A percentile compares a stretch with the other conserved stretches of the same genome.
Conservation (phyloP, 2,888 invertebrate species). For the Phaedon cochleariae region DNA sequence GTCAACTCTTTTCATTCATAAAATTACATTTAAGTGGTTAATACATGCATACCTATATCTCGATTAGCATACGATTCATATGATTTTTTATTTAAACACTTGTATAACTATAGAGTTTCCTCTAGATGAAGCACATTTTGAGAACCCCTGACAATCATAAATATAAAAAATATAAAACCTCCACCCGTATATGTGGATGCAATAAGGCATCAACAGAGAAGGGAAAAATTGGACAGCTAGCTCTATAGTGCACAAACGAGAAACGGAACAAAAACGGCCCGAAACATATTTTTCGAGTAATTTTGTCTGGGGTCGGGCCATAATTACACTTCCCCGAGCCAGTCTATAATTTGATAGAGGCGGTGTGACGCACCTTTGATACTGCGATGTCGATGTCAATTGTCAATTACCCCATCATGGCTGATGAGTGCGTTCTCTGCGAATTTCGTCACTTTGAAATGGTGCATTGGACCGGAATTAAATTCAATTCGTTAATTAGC, state of each 20-base stretch:
- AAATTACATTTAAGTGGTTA: too few species aligned
- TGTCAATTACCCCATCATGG: conserved; percentile 54
- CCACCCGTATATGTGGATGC: not conserved
- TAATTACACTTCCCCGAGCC: conserved; percentile 61
- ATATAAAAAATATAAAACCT: not conserved
- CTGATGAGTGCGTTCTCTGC: conserved; percentile 27
- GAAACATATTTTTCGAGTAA: conserved; percentile 59
- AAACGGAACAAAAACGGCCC: conserved; percentile 32
- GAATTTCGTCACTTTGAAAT: conserved; percentile 46
- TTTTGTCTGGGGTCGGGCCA: conserved; percentile 58
- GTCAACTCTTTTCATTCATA: too few species aligned
- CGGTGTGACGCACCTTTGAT: conserved; percentile 59
- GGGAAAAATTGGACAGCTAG: conserved; percentile 7
- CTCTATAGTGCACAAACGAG: not conserved
- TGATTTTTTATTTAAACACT: too few species aligned
- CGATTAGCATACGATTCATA: too few species aligned
- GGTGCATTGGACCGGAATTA: conserved; percentile 42
- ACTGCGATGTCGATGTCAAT: conserved; percentile 55
- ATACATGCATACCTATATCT: too few species aligned
- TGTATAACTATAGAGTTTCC: too few species aligned
- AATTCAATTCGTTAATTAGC: conserved; percentile 41
- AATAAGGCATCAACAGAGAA: not conserved
- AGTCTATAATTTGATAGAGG: conserved; percentile 60
- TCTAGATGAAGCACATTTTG: not conserved
- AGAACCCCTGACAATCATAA: not conserved